Base-by-base conservation (phyloP, 2,888 invertebrate genomes). In the Tiliacea citrago region DNA sequence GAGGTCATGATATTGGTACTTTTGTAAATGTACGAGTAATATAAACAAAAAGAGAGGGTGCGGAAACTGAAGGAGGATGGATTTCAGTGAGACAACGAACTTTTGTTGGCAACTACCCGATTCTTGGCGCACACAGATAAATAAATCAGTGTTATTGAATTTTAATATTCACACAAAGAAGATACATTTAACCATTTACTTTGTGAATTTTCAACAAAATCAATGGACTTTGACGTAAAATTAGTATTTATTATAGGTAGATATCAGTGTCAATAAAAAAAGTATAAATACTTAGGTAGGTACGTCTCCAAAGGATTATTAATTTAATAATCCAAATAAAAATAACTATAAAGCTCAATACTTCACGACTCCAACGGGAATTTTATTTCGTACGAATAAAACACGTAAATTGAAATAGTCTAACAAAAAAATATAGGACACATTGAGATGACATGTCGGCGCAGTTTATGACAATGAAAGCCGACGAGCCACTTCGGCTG, bases 401-500 rank as follows among this genome's bases (percentile, higher is more conserved):
- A 83, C 61, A 86, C 73, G 74, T 70, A 77, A 86, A 85, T 84
- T 83, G 81, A 73, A 84, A 82, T 81, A 68, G 81, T 69, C 79
- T 69, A 82, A 85, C 85, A 82, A 80, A 84, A 82, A 86, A 83
- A 86, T 78, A 77, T 81, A 79, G 82, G 83, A 80, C 82, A 86
- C 79, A 85, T 84, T 85, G 83, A 82, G 88, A 86, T 84, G 87
- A 85, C 90, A 88, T 84, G 86, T 88, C 68, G 87, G 80, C 83
- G 81, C 83, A 89, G 87, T 88, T 89, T 86, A 86, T 86, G 86
- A 89, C 88, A 88, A 86, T 86, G 79, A 89, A 89, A 90, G 84
- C 88, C 82, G 86, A 84, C 88, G 80, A 87, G 88, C 88, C 89
- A 89, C 91, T 91, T 89, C 87, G 90, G 88, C 85, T 84, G 89